A percentile compares a stretch with the other conserved stretches of the same genome.
Conservation (phyloP, 2,113 vertebrate genomes). For the Entosphenus tridentatus region DNA sequence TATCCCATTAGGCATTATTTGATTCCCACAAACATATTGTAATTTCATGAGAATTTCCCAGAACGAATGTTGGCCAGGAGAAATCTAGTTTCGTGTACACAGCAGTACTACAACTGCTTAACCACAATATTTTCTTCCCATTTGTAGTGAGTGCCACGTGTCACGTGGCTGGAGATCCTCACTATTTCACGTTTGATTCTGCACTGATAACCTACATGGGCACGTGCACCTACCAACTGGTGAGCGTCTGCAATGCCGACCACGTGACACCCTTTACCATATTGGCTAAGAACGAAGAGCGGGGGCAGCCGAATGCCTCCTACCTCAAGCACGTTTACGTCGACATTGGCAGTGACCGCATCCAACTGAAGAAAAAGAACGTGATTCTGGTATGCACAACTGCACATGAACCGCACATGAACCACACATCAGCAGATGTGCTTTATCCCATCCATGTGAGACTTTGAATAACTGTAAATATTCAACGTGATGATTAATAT, state of each 20-base stretch:
- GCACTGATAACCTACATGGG: conserved; percentile 7
- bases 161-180: conserved; percentile 5
- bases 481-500: too few relatives aligned
- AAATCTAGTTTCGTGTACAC: too few relatives aligned
- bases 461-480: too few relatives aligned
- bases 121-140: too few relatives aligned
- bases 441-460: too few relatives aligned
- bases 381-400: conserved; percentile 20
- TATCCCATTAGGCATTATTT: too few relatives aligned
- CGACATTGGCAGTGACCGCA: conserved; percentile 20
- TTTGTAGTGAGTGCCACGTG: background rate
- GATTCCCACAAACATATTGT: too few relatives aligned
- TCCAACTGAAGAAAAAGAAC: conserved; percentile 31
- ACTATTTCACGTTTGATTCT: conserved; percentile 8
- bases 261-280: conserved; percentile 38
- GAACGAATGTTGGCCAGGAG: too few relatives aligned
- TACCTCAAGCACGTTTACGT: conserved; percentile 30
- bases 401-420: too few relatives aligned
- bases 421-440: too few relatives aligned
- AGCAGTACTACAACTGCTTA: too few relatives aligned
- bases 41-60: too few relatives aligned
- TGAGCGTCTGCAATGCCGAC: background rate
- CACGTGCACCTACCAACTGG: conserved; percentile 8
- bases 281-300: conserved; percentile 30
- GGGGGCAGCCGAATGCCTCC: conserved; percentile 22